A percentile compares a stretch with the other conserved stretches of the same genome.
Conservation (phyloP, 1,140 invertebrate species). For the Drosophila chauvacae region DNA sequence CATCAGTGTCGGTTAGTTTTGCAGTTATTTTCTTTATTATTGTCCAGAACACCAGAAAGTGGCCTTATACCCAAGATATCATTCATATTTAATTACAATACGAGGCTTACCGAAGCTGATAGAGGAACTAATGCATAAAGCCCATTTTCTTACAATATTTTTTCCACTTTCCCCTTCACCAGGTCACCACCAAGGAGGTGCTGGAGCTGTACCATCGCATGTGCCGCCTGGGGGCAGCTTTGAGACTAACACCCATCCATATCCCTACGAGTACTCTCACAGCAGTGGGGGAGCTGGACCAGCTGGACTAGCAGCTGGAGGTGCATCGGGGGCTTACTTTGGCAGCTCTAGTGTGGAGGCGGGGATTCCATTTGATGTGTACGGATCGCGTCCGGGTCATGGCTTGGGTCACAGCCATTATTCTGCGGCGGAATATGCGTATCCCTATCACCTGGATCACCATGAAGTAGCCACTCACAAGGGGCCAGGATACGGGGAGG, state of each 20-base stretch:
- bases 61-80: neutral
- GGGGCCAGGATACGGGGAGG: slow-evolving; percentile 53
- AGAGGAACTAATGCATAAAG: neutral
- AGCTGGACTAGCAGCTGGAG: neutral
- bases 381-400: slow-evolving; percentile 52
- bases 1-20: slow-evolving; percentile 75
- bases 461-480: slow-evolving; percentile 75
- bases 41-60: too few species aligned
- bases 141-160: neutral
- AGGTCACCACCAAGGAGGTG: slow-evolving; percentile 61
- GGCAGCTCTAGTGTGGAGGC: slow-evolving; percentile 55
- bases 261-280: slow-evolving; percentile 67
- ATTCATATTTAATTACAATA: too few species aligned
- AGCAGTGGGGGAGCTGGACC: slow-evolving; percentile 12
- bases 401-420: slow-evolving; percentile 50
- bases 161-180: neutral
- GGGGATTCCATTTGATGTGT: slow-evolving; percentile 75
- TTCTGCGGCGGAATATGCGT: slow-evolving; percentile 59
- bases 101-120: too few species aligned
- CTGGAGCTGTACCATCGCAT: slow-evolving; percentile 29
- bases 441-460: slow-evolving; percentile 55
- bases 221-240: slow-evolving; percentile 38
- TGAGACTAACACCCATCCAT: slow-evolving; percentile 45
- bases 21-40: neutral
- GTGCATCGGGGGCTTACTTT: slow-evolving; percentile 46